Evolutionary conservation across 2,113 vertebrate genomes (phyloP).

Genomic region (Rhinolophus ferrumequinum): DNA sequence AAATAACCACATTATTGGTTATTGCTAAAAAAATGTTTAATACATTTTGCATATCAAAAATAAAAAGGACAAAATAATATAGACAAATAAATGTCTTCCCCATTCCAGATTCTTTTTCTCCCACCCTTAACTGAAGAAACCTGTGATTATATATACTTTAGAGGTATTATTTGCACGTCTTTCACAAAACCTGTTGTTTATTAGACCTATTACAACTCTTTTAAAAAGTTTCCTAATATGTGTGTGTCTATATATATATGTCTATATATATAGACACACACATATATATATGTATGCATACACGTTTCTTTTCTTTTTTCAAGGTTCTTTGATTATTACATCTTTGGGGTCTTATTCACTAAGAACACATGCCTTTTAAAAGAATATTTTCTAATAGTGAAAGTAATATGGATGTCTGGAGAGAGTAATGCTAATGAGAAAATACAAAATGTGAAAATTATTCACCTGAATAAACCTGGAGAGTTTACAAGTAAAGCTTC

Average conservation of each 20-base stretch:
- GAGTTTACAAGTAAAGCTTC: conserved; percentile 63
- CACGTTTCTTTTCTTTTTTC: too few relatives aligned
- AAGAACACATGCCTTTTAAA: conserved; percentile 4
- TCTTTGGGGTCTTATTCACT: conserved; percentile 33
- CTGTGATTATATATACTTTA: background rate
- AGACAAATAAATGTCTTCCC: background rate
- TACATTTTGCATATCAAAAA: background rate
- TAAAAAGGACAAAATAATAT: conserved; percentile 13
- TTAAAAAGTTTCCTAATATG: background rate
- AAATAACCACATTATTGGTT: background rate
- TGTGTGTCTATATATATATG: background rate
- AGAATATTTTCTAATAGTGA: conserved; percentile 50
- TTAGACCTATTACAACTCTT: background rate
- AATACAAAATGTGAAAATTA: conserved; percentile 54
- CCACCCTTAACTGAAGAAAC: background rate
- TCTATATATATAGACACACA: background rate
- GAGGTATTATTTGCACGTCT: background rate
- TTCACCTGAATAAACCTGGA: conserved; percentile 61
- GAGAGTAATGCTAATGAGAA: conserved; percentile 59
- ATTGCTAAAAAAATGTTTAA: background rate
- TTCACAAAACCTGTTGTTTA: conserved; percentile 22
- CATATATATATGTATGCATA: background rate
- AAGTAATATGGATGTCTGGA: conserved; percentile 31
- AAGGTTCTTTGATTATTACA: conserved; percentile 28
- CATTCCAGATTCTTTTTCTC: background rate